Evolutionary conservation across 2,797 vertebrate genomes (phyloP), one percentile per base, ranked within the genome.

Genomic region (Anas georgica): DNA sequence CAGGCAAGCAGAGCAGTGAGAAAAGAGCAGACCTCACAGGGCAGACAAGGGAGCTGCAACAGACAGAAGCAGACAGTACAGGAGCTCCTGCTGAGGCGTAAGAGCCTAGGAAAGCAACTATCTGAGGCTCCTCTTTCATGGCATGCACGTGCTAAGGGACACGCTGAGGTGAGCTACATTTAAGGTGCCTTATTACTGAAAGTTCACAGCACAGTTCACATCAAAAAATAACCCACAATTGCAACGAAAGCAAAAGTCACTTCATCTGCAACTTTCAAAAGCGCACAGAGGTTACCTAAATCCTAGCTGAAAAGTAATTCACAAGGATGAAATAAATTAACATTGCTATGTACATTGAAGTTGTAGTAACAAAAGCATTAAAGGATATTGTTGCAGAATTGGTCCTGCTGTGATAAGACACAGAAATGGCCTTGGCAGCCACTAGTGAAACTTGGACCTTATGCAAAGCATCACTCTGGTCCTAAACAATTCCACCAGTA

Each of bases 61-160:
- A 58, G 74, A 84, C 59, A 60, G 4, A 17, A 63, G 54, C 11
- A 26, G 18, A 31, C 39, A 43, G 8, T 13, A 50, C 31, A 84
- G 69, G 63, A 77, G 68, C 66, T 89, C 82, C 69, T 54, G 70
- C 85, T 68, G 73, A 90, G 85, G 26, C 62, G 35, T 37, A 73
- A 37, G 41, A 90, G 6, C 11, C 70, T 16, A 74, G 39, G 81
- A 94, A 82, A 87, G 26, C 82, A 93, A 86, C 45, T 73, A 82
- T 56, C 64, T 58, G 72, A 80, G 87, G 68, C 41, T 66, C 6
- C 55, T 56, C 48, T 68, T 72, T 52, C 66, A 59, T 37, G 46
- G 88, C 18, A 20, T 8, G 31, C 29, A 58, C 26, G 64, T 55
- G 12, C 62, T 63, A 43, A 58, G 48, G 52, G 56, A 79, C 39